phyloP scores from a whole-genome alignment of 2,113 vertebrate genomes.

The Paramormyrops kingsleyae region DNA sequence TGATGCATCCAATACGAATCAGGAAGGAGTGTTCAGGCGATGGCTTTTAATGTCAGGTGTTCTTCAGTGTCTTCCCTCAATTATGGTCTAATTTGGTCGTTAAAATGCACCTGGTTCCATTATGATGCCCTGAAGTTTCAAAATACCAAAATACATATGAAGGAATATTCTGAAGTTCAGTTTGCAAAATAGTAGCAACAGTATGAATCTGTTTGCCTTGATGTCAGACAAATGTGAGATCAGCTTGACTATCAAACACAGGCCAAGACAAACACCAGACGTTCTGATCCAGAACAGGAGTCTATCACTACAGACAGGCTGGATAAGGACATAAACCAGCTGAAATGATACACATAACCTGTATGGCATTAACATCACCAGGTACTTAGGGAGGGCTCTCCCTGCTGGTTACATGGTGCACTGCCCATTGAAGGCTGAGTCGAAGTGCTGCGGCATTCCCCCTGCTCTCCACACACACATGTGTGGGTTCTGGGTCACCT shows the following conservation, averaged over 20 bases:
- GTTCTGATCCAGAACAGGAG: neutral
- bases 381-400: neutral
- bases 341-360: neutral
- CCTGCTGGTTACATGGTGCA: neutral
- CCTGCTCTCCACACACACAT: too few species aligned
- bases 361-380: neutral
- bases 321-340: neutral
- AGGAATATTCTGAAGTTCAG: neutral
- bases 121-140: neutral
- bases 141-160: neutral
- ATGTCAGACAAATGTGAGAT: neutral
- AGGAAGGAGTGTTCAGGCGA: neutral
- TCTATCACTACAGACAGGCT: neutral
- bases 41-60: neutral
- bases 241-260: neutral
- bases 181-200: neutral
- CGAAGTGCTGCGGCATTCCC: neutral
- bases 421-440: neutral
- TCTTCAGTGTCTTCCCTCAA: neutral
- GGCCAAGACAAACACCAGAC: neutral
- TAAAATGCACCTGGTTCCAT: neutral
- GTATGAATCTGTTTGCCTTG: neutral
- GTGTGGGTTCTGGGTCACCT: neutral
- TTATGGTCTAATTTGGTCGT: neutral
- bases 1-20: neutral